Evolutionary conservation across 2,797 vertebrate genomes (phyloP).

Genomic region (Platyrinchus mystaceus): DNA sequence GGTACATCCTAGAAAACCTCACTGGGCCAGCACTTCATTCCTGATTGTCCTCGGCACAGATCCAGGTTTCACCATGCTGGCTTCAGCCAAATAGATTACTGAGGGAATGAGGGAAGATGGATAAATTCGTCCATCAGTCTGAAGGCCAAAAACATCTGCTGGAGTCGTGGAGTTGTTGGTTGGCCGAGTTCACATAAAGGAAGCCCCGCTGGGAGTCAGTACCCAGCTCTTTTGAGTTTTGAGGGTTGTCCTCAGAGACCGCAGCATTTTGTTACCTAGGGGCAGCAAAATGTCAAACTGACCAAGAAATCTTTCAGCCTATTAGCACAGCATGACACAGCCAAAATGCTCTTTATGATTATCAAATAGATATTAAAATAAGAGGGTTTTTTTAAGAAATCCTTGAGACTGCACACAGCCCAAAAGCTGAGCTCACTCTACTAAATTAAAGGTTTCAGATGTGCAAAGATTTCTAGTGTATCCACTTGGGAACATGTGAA

Average conservation of each 20-base stretch:
- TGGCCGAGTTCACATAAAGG: slow-evolving; percentile 64
- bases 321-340: neutral
- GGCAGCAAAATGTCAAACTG: slow-evolving; percentile 43
- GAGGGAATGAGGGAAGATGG: slow-evolving; percentile 51
- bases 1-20: slow-evolving; percentile 62
- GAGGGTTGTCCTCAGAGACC: slow-evolving; percentile 35
- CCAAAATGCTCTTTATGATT: neutral
- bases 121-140: slow-evolving; percentile 55
- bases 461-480: neutral
- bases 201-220: slow-evolving; percentile 4
- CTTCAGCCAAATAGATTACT: slow-evolving; percentile 22
- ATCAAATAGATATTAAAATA: neutral
- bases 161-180: slow-evolving; percentile 71
- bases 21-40: slow-evolving; percentile 29
- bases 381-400: neutral
- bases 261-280: slow-evolving; percentile 1
- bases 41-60: slow-evolving; percentile 58
- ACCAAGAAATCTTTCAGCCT: neutral
- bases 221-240: slow-evolving; percentile 53
- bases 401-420: neutral
- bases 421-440: neutral
- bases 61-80: slow-evolving; percentile 66
- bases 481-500: neutral
- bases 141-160: slow-evolving; percentile 70
- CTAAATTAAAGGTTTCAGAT: slow-evolving; percentile 29